Evolutionary conservation across 2,797 vertebrate species (phyloP), one percentile per base, ranked within the genome.

Genomic region (Sebastiscus tertius): DNA sequence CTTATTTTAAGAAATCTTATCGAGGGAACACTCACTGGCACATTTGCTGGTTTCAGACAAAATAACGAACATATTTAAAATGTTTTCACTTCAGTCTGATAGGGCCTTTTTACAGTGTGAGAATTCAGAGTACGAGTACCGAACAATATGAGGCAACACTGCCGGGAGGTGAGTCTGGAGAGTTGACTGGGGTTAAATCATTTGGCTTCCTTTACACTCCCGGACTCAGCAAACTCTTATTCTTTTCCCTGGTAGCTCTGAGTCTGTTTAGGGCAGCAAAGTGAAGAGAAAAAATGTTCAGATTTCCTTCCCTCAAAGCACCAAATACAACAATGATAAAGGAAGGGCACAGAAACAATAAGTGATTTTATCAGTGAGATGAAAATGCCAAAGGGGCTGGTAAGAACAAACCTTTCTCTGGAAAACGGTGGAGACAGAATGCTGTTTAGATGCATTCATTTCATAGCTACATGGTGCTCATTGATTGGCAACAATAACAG

Each of bases 321-420:
- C n/a, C 46, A 27, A 71, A 85, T 49, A 64, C 59, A 77, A 61
- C 49, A 58, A 26, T 18, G 66, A 78, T 42, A 78, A 60, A 69
- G 31, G 33, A 59, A 69, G 61, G 56, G 22, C 67, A 55, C 36
- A 39, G 42, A 69, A 80, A 75, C 64, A 64, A 73, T 60, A 77
- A 87, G 27, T 3, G 75, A 80, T 81, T 22, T 58, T 73, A 70
- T 83, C 69, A 27, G 46, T 2, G 58, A 56, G 67, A 84, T 67
- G 49, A 77, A 76, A 80, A 61, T n/a, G 59, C 70, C 31, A 6
- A 6, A 16, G 22, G 12, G 76, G 52, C 5, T 22, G 46, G 22
- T 54, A 26, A 65, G 63, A 80, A 73, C 18, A 46, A 33, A 10
- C 7, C n/a, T 12, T 42, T 34, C 5, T 24, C 22, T 27, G 24